A percentile compares a stretch with the other conserved stretches of the same genome.
phyloP scores from a whole-genome alignment of 2,113 vertebrate genomes.

The Chaetura pelagica region DNA sequence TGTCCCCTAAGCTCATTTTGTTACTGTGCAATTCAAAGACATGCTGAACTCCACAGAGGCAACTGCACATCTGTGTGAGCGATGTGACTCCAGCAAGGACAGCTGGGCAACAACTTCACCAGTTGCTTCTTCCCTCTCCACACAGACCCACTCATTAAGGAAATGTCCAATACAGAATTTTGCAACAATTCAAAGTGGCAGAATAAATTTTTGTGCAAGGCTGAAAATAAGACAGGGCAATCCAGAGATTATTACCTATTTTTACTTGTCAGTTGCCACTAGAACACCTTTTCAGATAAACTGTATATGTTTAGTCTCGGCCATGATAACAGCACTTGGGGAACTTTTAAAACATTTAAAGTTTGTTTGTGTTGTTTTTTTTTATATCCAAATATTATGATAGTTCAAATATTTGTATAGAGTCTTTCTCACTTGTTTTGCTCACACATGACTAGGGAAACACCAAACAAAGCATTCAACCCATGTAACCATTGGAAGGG shows the following conservation, averaged over 20 bases:
- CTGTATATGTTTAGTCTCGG: background rate
- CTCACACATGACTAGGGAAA: background rate
- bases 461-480: background rate
- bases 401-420: background rate
- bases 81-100: background rate
- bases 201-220: background rate
- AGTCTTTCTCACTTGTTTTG: background rate
- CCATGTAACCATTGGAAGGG: background rate
- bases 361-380: background rate
- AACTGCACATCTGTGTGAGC: background rate
- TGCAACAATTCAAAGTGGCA: background rate
- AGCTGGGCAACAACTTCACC: background rate
- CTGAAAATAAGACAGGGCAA: background rate
- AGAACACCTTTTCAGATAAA: background rate
- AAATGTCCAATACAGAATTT: background rate
- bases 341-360: background rate
- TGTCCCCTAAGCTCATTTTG: background rate
- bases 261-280: background rate
- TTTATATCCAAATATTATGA: background rate
- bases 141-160: background rate
- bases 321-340: background rate
- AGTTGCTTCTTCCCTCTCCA: background rate
- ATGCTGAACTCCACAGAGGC: background rate
- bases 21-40: background rate
- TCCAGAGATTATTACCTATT: background rate